Evolutionary conservation across 1,140 invertebrate genomes (phyloP).

Genomic region (Drosophila bipectinata): DNA sequence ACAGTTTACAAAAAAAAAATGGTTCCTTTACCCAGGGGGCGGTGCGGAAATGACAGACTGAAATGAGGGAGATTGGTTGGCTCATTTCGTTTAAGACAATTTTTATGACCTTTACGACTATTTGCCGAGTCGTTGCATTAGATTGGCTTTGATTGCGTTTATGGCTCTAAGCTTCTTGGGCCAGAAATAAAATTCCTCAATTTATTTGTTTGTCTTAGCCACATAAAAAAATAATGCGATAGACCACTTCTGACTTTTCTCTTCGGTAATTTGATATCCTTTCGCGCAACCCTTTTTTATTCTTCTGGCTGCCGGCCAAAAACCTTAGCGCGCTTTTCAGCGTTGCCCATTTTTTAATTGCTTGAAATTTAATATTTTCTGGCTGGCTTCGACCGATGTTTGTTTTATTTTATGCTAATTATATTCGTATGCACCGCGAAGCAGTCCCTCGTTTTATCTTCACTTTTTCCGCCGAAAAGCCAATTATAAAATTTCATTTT

Average conservation of each 20-base stretch:
- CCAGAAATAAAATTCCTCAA: slow-evolving; percentile 58
- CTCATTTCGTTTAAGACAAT: slow-evolving; percentile 69
- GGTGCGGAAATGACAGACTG: slow-evolving; percentile 3
- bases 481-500: slow-evolving; percentile 79
- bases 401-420: slow-evolving; percentile 74
- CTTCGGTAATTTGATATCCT: slow-evolving; percentile 58
- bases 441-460: slow-evolving; percentile 45
- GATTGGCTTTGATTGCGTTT: slow-evolving; percentile 68
- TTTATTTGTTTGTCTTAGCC: slow-evolving; percentile 73
- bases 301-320: slow-evolving; percentile 20
- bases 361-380: slow-evolving; percentile 79
- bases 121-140: slow-evolving; percentile 64
- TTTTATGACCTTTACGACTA: slow-evolving; percentile 78
- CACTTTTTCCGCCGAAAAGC: slow-evolving; percentile 57
- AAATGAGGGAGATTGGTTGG: slow-evolving; percentile 3
- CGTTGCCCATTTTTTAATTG: slow-evolving; percentile 71
- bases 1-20: slow-evolving; percentile 68
- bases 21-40: slow-evolving; percentile 9
- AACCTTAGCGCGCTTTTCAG: slow-evolving; percentile 61
- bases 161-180: slow-evolving; percentile 56
- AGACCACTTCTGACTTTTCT: slow-evolving; percentile 12
- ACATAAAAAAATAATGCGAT: slow-evolving; percentile 47
- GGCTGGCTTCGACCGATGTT: slow-evolving; percentile 23
- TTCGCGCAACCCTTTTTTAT: slow-evolving; percentile 51
- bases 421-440: slow-evolving; percentile 66